Evolutionary conservation across 2,113 vertebrate genomes (phyloP), one percentile per base, ranked within the genome.

Genomic region (Gadus chalcogrammus): DNA sequence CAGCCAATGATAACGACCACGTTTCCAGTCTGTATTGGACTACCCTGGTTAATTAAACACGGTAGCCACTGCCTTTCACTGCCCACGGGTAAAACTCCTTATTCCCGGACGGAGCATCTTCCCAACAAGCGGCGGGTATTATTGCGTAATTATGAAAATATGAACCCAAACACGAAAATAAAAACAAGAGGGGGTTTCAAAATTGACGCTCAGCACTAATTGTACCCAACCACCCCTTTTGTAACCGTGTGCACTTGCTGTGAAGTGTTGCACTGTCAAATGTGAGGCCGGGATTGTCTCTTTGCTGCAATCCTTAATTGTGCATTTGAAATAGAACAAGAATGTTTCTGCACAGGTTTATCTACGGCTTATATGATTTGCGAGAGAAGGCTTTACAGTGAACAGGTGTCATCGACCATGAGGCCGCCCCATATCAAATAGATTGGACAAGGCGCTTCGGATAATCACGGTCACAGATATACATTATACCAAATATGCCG

Each of bases 21-120:
- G 70, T 61, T 72, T 42, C 53, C 64, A 22, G 28, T 38, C 53
- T 22, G 15, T 8, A 42, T 15, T 13, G 52, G 16, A n/a, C 24
- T 17, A 24, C 15, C 48, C 92, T 93, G 93, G 93, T 94, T 94
- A 94, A 94, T 94, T 94, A 94, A 92, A 93, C 91, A 91, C 92
- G 93, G 94, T 94, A 93, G 93, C 93, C 93, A 92, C 92, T 93
- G 48, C 53, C 61, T 93, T 91, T 93, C 92, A 93, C 93, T 93
- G 91, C 92, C 93, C 94, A 93, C 92, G 91, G 91, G 93, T 93
- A 92, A 93, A 90, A 93, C 90, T 92, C 93, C 93, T 91, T 94
- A 93, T 94, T 94, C 91, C 93, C 92, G 93, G 91, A 48, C 42
- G 8, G 42, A 48, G 8, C 2, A 48, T 48, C 92, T 94, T 91